A percentile compares a stretch with the other conserved stretches of the same genome.
These are phyloP conservation scores for Malacosoma neustria DNA, from an alignment of 2,888 invertebrate genomes.

Conservation along the genomic window DNA sequence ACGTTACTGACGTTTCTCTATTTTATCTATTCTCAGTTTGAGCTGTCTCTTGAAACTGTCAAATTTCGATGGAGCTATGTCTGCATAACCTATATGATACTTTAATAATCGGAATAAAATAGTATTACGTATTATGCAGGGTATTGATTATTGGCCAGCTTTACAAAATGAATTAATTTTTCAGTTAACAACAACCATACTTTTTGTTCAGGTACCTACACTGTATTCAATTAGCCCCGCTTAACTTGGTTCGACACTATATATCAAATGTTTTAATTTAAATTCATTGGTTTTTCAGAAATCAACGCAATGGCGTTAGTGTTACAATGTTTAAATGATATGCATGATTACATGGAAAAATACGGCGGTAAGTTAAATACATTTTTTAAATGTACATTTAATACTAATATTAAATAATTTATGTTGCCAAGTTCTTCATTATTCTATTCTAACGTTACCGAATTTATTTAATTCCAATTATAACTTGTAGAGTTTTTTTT, in stretches of 20 bases:
- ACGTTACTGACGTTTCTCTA: too few species aligned
- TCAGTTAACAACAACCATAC: neutral
- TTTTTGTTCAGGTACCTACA: constrained; percentile 14
- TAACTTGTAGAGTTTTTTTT: too few species aligned
- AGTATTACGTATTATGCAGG: constrained; percentile 7
- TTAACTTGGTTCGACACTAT: neutral
- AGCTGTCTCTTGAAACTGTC: constrained; percentile 1
- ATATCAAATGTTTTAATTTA: neutral
- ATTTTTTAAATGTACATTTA: constrained; percentile 1
- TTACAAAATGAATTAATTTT: neutral
- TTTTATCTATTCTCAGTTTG: neutral
- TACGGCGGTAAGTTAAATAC: constrained; percentile 81
- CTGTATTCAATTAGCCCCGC: neutral
- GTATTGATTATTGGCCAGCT: neutral
- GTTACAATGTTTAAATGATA: constrained; percentile 84
- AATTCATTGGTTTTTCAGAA: constrained; percentile 56
- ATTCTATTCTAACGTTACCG: too few species aligned
- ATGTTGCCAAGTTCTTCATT: too few species aligned
- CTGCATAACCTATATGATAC: constrained; percentile 24
- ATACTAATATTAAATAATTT: too few species aligned
- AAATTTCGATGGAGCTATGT: constrained; percentile 19
- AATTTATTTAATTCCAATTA: too few species aligned
- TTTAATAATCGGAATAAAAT: constrained; percentile 11
- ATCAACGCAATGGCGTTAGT: constrained; percentile 83
- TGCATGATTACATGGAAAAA: constrained; percentile 87